Conservation (phyloP, 2,797 vertebrate species). For the Petrocephalus schoutedeni region DNA sequence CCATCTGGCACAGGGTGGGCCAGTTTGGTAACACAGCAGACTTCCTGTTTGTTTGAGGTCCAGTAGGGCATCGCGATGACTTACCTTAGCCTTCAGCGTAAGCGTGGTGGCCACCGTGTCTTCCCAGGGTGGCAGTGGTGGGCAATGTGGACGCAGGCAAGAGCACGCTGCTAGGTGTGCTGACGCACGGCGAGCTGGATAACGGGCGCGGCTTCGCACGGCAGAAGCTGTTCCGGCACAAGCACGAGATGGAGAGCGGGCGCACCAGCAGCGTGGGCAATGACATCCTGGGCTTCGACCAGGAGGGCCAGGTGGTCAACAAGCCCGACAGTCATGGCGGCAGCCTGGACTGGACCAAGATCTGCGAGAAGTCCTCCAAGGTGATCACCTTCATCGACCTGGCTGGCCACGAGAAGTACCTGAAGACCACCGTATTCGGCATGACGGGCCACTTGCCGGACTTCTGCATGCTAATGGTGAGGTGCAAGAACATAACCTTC, state of each 20-base stretch:
- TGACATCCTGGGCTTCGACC: slow-evolving; percentile 95
- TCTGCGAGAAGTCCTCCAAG: slow-evolving; percentile 94
- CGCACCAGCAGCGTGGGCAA: slow-evolving; percentile 97
- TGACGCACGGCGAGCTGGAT: slow-evolving; percentile 93
- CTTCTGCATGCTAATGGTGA: slow-evolving; percentile 98
- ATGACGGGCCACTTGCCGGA: slow-evolving; percentile 95
- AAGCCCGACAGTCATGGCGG: slow-evolving; percentile 92
- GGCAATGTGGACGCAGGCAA: slow-evolving; percentile 97
- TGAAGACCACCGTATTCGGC: slow-evolving; percentile 95
- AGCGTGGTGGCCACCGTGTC: background rate
- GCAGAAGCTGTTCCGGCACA: slow-evolving; percentile 97
- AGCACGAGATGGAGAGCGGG: slow-evolving; percentile 96
- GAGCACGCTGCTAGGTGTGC: slow-evolving; percentile 87
- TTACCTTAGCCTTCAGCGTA: background rate
- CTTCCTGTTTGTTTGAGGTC: background rate
- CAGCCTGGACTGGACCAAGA: slow-evolving; percentile 95
- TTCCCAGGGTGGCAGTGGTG: slow-evolving; percentile 85
- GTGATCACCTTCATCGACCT: slow-evolving; percentile 96
- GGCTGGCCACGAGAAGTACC: slow-evolving; percentile 93
- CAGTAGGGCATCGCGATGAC: background rate
- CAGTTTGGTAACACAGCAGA: background rate
- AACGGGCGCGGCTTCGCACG: slow-evolving; percentile 95
- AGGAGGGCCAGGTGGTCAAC: slow-evolving; percentile 90
- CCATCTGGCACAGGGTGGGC: background rate
- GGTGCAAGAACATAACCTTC: slow-evolving; percentile 27